A percentile compares a stretch with the other conserved stretches of the same genome.
Conservation (phyloP, 2,113 vertebrate genomes). For the Acrocephalus kingi region DNA sequence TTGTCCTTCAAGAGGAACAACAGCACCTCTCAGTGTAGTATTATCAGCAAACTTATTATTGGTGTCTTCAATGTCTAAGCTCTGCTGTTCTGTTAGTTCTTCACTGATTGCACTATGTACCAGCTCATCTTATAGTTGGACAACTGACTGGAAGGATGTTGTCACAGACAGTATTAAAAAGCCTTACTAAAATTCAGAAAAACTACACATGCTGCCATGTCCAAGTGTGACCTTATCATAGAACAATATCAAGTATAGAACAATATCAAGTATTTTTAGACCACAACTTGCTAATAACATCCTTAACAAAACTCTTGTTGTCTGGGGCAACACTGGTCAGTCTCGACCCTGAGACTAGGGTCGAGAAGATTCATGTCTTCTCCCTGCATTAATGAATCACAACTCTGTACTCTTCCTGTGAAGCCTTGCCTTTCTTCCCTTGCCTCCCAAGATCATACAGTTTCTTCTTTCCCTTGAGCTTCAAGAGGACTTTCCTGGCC, state of each 20-base stretch:
- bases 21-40: not conserved
- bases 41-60: not conserved
- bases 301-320: not conserved
- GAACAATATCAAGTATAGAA: not conserved
- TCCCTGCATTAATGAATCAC: not conserved
- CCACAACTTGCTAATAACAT: not conserved
- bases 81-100: not conserved
- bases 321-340: not conserved
- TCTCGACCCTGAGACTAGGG: not conserved
- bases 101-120: not conserved
- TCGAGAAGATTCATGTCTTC: not conserved
- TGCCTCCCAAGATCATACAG: not conserved
- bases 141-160: not conserved
- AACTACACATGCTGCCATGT: fast-evolving
- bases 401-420: not conserved
- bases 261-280: not conserved
- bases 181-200: not conserved
- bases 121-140: not conserved
- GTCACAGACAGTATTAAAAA: not conserved
- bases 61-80: not conserved
- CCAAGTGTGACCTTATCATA: not conserved
- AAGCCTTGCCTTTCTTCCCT: not conserved
- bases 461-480: not conserved
- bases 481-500: not conserved
- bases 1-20: not conserved